phyloP scores from a whole-genome alignment of 2,797 vertebrate genomes.

The Perodicticus potto region DNA sequence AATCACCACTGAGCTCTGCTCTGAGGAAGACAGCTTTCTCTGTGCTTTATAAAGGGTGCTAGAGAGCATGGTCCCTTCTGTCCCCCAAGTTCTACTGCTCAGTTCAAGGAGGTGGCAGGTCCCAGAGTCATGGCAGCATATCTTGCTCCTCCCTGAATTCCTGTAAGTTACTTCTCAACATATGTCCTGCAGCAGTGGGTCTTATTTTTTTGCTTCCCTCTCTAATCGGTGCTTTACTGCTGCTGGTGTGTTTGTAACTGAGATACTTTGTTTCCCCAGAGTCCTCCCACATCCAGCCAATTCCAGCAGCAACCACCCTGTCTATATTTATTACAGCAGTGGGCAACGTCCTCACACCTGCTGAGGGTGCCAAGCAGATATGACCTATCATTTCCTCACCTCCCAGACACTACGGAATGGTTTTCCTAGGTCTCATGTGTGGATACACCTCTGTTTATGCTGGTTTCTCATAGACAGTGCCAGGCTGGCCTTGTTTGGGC shows the following conservation, averaged over 20 bases:
- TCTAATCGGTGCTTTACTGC: background rate
- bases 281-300: background rate
- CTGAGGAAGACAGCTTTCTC: background rate
- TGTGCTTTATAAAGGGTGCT: background rate
- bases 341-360: rapidly evolving
- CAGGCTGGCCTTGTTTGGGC: background rate
- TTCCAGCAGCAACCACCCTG: background rate
- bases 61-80: background rate
- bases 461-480: background rate
- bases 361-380: background rate
- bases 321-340: rapidly evolving
- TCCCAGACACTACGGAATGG: background rate
- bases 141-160: background rate
- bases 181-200: rapidly evolving
- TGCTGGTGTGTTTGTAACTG: background rate
- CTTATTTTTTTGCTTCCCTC: background rate
- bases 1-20: rapidly evolving
- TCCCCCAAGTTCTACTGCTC: too few relatives aligned
- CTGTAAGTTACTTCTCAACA: background rate
- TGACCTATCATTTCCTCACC: rapidly evolving
- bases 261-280: background rate
- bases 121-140: background rate
- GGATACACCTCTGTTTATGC: background rate
- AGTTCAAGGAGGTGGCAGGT: background rate
- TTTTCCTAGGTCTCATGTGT: rapidly evolving